Evolutionary conservation across 2,797 vertebrate species (phyloP).

Genomic region (Diglossa cyanea): DNA sequence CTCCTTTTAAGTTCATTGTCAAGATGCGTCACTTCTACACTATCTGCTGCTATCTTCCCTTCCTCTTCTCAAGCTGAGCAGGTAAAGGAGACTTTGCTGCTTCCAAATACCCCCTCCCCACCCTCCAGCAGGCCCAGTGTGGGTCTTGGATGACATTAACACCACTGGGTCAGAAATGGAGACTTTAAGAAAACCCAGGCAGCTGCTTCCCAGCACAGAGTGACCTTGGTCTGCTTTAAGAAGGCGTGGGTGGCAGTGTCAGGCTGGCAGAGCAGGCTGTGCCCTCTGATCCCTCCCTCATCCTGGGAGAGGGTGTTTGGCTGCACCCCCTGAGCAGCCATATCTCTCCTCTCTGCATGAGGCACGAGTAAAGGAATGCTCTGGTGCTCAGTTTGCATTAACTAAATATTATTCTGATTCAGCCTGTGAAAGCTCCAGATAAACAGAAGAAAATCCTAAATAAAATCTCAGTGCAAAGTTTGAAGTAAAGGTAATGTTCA

Average conservation of each 20-base stretch:
- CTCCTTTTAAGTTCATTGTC: not conserved
- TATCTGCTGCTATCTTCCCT: not conserved
- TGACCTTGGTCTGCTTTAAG: not conserved
- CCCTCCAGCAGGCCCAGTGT: accelerated
- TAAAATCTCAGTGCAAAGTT: not conserved
- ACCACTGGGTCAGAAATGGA: not conserved
- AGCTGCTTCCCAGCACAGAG: not conserved
- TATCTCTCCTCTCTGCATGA: not conserved
- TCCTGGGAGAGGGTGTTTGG: not conserved
- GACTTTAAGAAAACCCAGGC: not conserved
- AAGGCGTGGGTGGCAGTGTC: not conserved
- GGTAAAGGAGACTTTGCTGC: not conserved
- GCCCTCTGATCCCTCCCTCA: not conserved
- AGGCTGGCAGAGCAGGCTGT: not conserved
- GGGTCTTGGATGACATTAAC: not conserved
- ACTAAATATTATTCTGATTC: not conserved
- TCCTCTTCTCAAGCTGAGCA: not conserved
- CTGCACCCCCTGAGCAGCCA: not conserved
- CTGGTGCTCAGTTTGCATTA: not conserved
- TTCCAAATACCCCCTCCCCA: not conserved
- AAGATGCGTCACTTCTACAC: not conserved
- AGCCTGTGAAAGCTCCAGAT: not conserved
- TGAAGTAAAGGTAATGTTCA: not conserved
- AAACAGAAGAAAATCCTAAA: not conserved
- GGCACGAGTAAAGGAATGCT: not conserved